Evolutionary conservation across 2,113 vertebrate species (phyloP), one percentile per base, ranked within the genome.

Genomic region (Neofelis nebulosa): DNA sequence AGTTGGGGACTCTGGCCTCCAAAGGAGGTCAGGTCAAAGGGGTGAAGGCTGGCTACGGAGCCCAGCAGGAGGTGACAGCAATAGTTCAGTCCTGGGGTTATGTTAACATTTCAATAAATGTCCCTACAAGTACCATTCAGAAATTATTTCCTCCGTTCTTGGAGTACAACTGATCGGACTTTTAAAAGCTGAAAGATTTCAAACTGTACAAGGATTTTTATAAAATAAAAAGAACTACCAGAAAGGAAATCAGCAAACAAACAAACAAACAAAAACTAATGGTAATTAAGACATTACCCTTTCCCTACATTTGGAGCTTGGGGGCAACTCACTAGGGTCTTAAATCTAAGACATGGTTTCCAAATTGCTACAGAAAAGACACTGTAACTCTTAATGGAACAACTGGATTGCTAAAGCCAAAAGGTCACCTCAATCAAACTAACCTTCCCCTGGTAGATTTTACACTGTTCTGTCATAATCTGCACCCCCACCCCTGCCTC

Each of bases 361-460:
- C 52, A 78, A 94, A 65, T 4, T 45, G 65, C 50, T 50, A 45
- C 23, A 92, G 78, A 87, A 25, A 66, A 90, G 66, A 76, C 74
- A 55, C 7, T 6, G 3, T 36, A 84, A 73, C 61, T 57, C 91
- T 85, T 89, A 65, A 61, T 45, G 76, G 50, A 90, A 65, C 91
- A 86, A 57, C 6, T 29, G n/a, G 52, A 11, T 29, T 25, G 16
- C 23, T 36, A 61, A 1, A 89, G 91, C 61, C 88, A 33, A 73
- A 57, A 89, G 79, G 71, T 29, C 85, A 50, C 50, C 33, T 95
- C 91, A 91, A 78, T 91, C 95, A 96, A 92, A 84, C 9, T 23
- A n/a, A 80, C 10, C 78, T 82, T 31, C 52, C 61, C 73, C n/a
- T 4, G 36, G 45, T 15, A 45, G 57, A 86, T 79, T 95, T 96